Percentiles rank a stretch among this genome's conserved stretches.
Evolutionary conservation across 2,888 invertebrate species (phyloP).

Genomic region (Brenthis daphne): DNA sequence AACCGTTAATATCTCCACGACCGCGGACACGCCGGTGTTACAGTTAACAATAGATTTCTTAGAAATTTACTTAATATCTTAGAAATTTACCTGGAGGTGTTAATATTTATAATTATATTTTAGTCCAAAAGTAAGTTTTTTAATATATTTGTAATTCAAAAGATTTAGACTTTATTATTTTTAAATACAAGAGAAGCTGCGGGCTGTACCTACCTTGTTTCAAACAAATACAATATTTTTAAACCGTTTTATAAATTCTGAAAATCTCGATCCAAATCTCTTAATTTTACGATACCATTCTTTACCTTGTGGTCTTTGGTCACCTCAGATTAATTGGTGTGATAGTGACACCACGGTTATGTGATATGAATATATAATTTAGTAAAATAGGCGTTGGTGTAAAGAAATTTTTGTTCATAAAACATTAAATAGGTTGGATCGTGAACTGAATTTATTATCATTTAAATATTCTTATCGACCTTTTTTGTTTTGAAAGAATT

Average conservation of each 20-base stretch:
- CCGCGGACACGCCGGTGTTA: no score
- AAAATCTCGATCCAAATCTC: conserved; percentile 25
- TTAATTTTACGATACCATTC: conserved; percentile 46
- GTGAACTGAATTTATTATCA: conserved; percentile 28
- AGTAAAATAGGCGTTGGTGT: conserved; percentile 41
- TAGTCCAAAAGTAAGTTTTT: no score
- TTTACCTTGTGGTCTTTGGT: conserved; percentile 35
- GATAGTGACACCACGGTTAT: conserved; percentile 48
- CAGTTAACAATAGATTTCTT: no score
- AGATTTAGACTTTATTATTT: no score
- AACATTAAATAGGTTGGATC: conserved; percentile 30
- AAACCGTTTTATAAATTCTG: conserved; percentile 7
- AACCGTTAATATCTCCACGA: no score
- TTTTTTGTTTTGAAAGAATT: conserved; percentile 1
- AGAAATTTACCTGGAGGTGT: no score
- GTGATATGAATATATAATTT: conserved; percentile 47
- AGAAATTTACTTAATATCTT: no score
- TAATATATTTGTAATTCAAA: no score
- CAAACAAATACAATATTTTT: conserved; percentile 1
- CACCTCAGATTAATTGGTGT: conserved; percentile 48
- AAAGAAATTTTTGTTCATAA: conserved; percentile 29
- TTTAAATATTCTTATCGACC: not conserved
- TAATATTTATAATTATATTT: no score
- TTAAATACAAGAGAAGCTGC: not conserved
- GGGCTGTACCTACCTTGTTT: not conserved